phyloP scores from a whole-genome alignment of 2,113 vertebrate species.

The Oostethus manadensis region DNA sequence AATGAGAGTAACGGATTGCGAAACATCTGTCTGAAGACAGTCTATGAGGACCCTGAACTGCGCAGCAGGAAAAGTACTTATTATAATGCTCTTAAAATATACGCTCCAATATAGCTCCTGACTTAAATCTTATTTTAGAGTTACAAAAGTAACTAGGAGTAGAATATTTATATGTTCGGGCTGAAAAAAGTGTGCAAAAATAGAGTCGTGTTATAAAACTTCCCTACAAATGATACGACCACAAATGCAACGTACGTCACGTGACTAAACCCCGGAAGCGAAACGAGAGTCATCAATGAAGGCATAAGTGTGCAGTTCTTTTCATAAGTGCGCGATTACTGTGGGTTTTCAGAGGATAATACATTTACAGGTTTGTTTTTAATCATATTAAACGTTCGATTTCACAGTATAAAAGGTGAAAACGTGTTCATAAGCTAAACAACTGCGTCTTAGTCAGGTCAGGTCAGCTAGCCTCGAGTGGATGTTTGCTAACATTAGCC shows the following conservation, averaged over 20 bases:
- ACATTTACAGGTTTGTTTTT: fast-evolving
- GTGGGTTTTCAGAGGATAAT: background rate
- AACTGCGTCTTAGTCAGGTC: background rate
- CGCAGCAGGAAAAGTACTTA: background rate
- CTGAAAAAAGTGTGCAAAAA: background rate
- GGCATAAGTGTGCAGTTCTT: constrained; percentile 47
- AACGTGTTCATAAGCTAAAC: background rate
- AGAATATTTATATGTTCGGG: background rate
- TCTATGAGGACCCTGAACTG: background rate
- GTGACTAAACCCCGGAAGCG: constrained; percentile 55
- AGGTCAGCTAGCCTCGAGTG: constrained; percentile 11
- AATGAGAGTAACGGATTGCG: background rate
- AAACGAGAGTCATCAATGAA: constrained; percentile 32
- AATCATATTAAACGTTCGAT: background rate
- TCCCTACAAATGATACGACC: background rate
- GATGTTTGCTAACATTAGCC: constrained; percentile 4
- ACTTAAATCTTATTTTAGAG: background rate
- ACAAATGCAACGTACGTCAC: constrained; percentile 30
- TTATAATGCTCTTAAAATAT: background rate
- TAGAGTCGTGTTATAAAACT: background rate
- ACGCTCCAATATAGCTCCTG: too few species aligned
- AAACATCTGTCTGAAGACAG: constrained; percentile 4
- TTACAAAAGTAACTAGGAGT: background rate
- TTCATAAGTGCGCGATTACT: background rate
- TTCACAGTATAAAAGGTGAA: background rate